A percentile compares a stretch with the other conserved stretches of the same genome.
Conservation (phyloP, 2,113 vertebrate genomes). For the Vulpes lagopus region DNA sequence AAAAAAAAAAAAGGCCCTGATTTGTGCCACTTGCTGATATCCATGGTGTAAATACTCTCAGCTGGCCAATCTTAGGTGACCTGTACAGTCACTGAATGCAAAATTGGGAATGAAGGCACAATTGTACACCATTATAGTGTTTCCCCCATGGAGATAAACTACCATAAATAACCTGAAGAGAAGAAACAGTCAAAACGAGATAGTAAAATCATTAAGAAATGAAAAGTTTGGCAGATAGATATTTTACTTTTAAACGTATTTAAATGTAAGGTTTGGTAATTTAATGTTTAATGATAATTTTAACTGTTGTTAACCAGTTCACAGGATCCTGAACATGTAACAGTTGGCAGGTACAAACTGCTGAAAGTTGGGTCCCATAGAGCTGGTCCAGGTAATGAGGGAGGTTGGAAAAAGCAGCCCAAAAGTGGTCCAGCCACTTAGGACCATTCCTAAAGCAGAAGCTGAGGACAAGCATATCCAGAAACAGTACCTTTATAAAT, state of each 20-base stretch:
- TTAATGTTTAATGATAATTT: background rate
- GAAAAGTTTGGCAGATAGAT: background rate
- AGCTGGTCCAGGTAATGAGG: background rate
- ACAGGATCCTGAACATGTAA: slow-evolving; percentile 5
- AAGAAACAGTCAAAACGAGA: background rate
- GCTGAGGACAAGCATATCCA: background rate
- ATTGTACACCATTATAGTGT: background rate
- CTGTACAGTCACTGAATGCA: background rate
- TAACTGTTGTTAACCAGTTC: background rate
- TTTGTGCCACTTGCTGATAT: background rate
- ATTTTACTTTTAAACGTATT: background rate
- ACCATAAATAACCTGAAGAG: background rate
- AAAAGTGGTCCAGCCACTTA: background rate
- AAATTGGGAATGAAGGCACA: background rate
- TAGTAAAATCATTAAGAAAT: slow-evolving; percentile 33
- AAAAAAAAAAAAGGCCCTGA: background rate
- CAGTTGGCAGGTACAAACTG: background rate
- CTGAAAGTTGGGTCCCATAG: background rate
- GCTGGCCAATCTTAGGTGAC: background rate
- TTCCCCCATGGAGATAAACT: background rate
- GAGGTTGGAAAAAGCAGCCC: background rate
- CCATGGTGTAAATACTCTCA: background rate
- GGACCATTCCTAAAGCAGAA: background rate
- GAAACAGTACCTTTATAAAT: background rate
- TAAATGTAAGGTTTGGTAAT: background rate